phyloP scores from a whole-genome alignment of 2,113 vertebrate species.

The Phainopepla nitens region DNA sequence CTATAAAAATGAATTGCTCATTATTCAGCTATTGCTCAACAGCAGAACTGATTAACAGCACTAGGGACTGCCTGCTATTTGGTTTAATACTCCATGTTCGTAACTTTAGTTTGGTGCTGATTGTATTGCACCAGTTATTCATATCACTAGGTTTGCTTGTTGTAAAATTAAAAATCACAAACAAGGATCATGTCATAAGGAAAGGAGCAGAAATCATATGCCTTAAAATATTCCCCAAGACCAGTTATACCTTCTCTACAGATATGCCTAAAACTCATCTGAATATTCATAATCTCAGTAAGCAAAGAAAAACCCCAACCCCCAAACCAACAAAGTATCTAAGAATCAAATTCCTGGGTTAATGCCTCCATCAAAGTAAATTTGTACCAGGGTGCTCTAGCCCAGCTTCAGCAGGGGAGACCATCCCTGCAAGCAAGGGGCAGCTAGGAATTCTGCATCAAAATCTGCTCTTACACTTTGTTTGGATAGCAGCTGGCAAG shows the following conservation, averaged over 20 bases:
- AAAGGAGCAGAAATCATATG: not conserved
- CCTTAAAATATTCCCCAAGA: not conserved
- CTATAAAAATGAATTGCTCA: not conserved
- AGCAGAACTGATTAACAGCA: not conserved
- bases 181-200: not conserved
- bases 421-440: not conserved
- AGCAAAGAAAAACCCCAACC: not conserved
- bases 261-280: not conserved
- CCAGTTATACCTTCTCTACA: not conserved
- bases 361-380: not conserved
- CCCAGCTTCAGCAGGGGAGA: not conserved
- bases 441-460: not conserved
- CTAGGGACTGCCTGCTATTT: not conserved
- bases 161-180: not conserved
- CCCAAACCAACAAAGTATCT: not conserved
- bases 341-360: not conserved
- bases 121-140: not conserved
- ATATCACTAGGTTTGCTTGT: not conserved
- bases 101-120: not conserved
- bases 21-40: not conserved
- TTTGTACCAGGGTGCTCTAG: not conserved
- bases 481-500: constrained; percentile 11
- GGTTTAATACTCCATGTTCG: not conserved
- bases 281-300: not conserved
- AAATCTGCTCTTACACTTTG: not conserved